Percentiles rank a stretch among this genome's conserved stretches.
These are phyloP conservation scores for Gymnocypris eckloni DNA, from an alignment of 2,797 vertebrate genomes.

Conservation along the genomic window DNA sequence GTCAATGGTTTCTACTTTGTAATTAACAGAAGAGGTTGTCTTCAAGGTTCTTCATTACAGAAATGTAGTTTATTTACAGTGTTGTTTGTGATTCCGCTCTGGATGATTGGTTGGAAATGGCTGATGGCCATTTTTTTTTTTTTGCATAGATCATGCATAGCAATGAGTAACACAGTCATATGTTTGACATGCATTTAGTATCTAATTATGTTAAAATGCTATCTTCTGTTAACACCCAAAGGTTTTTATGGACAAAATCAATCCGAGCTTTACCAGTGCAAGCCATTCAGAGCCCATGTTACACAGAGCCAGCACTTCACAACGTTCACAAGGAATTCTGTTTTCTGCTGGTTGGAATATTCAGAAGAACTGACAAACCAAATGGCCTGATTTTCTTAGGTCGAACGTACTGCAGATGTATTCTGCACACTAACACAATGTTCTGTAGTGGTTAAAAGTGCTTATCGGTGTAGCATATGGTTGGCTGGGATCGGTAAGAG, in stretches of 20 bases:
- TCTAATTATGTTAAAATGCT: conserved; percentile 28
- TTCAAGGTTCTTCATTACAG: conserved; percentile 51
- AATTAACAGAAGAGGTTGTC: conserved; percentile 25
- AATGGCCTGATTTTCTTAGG: conserved; percentile 2
- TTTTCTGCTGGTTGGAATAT: conserved; percentile 44
- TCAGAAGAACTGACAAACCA: not conserved
- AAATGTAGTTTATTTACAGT: conserved; percentile 38
- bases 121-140: not conserved
- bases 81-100: conserved; percentile 21
- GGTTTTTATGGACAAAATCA: conserved; percentile 2
- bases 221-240: conserved; percentile 18
- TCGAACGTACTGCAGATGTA: not conserved
- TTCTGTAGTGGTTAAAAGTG: conserved; percentile 11
- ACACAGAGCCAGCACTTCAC: not conserved
- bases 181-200: not conserved
- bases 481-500: conserved; percentile 46
- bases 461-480: conserved; percentile 31
- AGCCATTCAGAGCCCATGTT: not conserved
- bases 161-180: not conserved
- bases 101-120: conserved; percentile 28
- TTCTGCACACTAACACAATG: not conserved
- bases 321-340: not conserved
- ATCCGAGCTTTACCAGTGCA: conserved; percentile 16
- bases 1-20: conserved; percentile 57
- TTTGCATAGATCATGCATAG: not conserved